Percentiles rank a stretch among this genome's conserved stretches.
These are phyloP conservation scores for Drosophila bunnanda DNA, from an alignment of 2,888 invertebrate genomes.

Conservation along the genomic window DNA sequence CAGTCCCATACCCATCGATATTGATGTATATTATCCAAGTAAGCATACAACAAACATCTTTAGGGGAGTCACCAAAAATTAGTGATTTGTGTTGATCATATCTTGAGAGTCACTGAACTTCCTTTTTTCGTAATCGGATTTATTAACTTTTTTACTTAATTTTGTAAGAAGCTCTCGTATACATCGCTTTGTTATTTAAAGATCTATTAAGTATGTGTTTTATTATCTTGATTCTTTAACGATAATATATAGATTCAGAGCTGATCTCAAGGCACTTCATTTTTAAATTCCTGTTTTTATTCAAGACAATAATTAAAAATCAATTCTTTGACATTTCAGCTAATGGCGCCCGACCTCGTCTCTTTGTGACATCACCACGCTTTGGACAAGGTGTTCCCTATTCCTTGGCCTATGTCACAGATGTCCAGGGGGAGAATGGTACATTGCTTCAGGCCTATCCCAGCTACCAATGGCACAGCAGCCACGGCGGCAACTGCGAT, in stretches of 20 bases:
- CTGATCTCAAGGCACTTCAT: not conserved
- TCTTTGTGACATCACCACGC: conserved; percentile 90
- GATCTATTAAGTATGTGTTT: not conserved
- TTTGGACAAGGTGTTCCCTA: conserved; percentile 90
- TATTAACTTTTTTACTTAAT: not conserved
- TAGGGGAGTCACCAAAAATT: not conserved
- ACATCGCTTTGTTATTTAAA: not conserved
- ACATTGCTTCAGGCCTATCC: conserved; percentile 87
- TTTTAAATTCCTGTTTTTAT: not conserved
- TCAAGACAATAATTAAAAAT: not conserved
- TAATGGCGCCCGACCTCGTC: conserved; percentile 48
- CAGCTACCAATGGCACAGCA: conserved; percentile 87
- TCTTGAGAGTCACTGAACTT: not conserved
- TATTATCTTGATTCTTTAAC: not conserved
- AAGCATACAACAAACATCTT: conserved; percentile 10
- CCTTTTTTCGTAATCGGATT: not conserved
- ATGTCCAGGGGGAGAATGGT: conserved; percentile 78
- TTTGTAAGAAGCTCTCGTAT: not conserved
- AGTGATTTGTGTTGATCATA: not conserved
- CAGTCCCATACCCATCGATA: conserved; percentile 86
- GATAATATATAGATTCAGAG: not conserved
- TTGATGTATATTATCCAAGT: conserved; percentile 72
- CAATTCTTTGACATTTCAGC: conserved; percentile 17
- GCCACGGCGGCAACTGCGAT: conserved; percentile 86
- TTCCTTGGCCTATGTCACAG: conserved; percentile 88